Evolutionary conservation across 1,140 invertebrate genomes (phyloP).

Genomic region (Apis cerana): DNA sequence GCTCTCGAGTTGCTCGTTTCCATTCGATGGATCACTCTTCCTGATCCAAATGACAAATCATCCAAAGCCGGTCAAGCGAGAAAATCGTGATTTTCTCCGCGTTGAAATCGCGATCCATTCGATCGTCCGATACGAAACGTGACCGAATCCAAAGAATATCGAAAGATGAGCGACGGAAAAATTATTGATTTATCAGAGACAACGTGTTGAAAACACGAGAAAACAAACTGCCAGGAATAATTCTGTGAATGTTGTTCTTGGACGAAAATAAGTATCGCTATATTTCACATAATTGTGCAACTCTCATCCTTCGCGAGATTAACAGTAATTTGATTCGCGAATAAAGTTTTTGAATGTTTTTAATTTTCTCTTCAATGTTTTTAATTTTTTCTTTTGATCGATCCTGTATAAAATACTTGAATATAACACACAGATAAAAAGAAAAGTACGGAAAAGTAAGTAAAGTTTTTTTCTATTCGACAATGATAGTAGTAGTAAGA

Average conservation of each 20-base stretch:
- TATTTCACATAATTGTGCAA: slow-evolving; percentile 13
- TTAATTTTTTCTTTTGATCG: neutral
- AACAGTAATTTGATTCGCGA: neutral
- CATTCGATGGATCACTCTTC: slow-evolving; percentile 47
- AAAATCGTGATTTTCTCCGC: slow-evolving; percentile 42
- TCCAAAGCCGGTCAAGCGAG: slow-evolving; percentile 23
- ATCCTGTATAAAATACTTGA: neutral
- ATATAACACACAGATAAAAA: neutral
- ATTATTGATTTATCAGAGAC: neutral
- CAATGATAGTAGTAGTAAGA: neutral
- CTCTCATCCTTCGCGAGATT: neutral
- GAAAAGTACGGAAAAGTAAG: neutral
- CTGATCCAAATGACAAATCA: slow-evolving; percentile 38
- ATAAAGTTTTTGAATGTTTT: neutral
- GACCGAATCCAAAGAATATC: neutral
- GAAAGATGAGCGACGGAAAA: neutral
- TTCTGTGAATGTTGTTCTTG: neutral
- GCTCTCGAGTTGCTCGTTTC: slow-evolving; percentile 14
- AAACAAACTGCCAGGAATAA: slow-evolving; percentile 15
- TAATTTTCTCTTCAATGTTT: neutral
- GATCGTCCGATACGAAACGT: neutral
- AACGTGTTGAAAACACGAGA: neutral
- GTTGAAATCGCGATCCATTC: slow-evolving; percentile 46
- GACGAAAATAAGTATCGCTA: slow-evolving; percentile 20
- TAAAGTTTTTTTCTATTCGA: neutral